Base-by-base conservation (phyloP, 2,888 invertebrate genomes). In the Periphyllus acericola region DNA sequence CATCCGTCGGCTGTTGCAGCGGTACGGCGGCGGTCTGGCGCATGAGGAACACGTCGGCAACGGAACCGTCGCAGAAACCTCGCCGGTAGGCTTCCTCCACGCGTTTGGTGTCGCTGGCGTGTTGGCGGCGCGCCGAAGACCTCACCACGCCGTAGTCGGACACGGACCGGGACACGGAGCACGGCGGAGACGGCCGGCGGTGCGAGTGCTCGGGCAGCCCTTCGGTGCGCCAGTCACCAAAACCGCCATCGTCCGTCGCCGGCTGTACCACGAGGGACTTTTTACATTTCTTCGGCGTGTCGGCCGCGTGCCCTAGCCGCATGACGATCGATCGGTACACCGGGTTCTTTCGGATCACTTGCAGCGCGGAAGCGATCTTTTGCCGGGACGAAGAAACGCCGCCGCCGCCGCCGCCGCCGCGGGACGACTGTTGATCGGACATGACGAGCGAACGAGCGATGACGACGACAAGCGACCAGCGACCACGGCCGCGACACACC, bases 341-440 rank as follows among this genome's bases (percentile, higher is more conserved):
- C 82, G 92, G 91, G 89, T 91, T 91, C 89, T 91, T 91, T 72
- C 91, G 91, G 66, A 92, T 89, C 66, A 90, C 66, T 83, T 90
- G 90, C 32, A 90, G 87, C 21, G 89, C 87, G 17, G 89, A 89
- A 17, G 85, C 85, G 66, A 89, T 89, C 71, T 89, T 90, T 66
- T 89, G 89, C 36, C 89, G 52, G 72, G 89, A 88, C 17, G 71
- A 83, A 68, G 85, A 78, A 17, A 55, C 40, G 17, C 25, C 32
- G n/a, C 25, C 68, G 17, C 32, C 46, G 19, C 36, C 40, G 17
- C 25, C 32, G n/a, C 25, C 52, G 5, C 71, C 71, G 17, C 29
- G 29, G 19, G 79, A 32, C 29, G 78, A 17, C 34, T 34, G 34
- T 34, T 36, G 74, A 60, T 55, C 79, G 79, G 55, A 79, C 79